These are phyloP conservation scores for Melieria picta DNA, from an alignment of 2,888 invertebrate genomes.

Conservation along the genomic window DNA sequence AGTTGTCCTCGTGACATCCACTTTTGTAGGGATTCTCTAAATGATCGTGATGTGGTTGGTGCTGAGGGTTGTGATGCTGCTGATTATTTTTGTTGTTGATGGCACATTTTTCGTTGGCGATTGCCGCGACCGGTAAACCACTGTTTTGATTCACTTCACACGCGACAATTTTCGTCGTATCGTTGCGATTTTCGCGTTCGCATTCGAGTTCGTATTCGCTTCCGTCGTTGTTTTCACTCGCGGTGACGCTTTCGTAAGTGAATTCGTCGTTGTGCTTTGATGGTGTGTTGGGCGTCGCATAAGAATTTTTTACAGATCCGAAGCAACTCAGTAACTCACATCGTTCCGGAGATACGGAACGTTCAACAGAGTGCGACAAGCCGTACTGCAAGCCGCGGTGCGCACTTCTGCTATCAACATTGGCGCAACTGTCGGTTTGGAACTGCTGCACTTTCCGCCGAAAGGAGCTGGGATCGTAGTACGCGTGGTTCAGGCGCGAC, in stretches of 20 bases:
- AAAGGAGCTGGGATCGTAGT: slow-evolving; percentile 52
- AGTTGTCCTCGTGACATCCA: neutral
- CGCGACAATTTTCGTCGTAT: slow-evolving; percentile 25
- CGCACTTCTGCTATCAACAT: neutral
- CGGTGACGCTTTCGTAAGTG: slow-evolving; percentile 9
- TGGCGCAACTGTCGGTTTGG: slow-evolving; percentile 40
- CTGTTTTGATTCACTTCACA: slow-evolving; percentile 38
- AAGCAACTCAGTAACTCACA: slow-evolving; percentile 54
- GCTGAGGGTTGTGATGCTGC: slow-evolving; percentile 22
- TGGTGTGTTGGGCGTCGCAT: too few relatives aligned
- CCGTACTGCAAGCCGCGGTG: neutral
- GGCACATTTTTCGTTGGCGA: slow-evolving; percentile 38
- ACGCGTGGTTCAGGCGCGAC: slow-evolving; percentile 15
- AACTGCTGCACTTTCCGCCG: slow-evolving; percentile 52
- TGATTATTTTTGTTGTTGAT: slow-evolving; percentile 33
- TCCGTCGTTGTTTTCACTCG: slow-evolving; percentile 32
- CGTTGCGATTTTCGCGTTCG: too few relatives aligned
- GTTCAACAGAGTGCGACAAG: slow-evolving; percentile 29
- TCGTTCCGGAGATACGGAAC: slow-evolving; percentile 45
- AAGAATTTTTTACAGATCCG: slow-evolving; percentile 39
- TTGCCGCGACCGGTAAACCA: slow-evolving; percentile 28
- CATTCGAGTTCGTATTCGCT: too few relatives aligned
- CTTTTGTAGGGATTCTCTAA: neutral
- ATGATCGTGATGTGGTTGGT: slow-evolving; percentile 24
- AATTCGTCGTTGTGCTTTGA: too few relatives aligned